These are phyloP conservation scores for Eudemis profundana DNA, from an alignment of 2,888 invertebrate species.

Conservation along the genomic window DNA sequence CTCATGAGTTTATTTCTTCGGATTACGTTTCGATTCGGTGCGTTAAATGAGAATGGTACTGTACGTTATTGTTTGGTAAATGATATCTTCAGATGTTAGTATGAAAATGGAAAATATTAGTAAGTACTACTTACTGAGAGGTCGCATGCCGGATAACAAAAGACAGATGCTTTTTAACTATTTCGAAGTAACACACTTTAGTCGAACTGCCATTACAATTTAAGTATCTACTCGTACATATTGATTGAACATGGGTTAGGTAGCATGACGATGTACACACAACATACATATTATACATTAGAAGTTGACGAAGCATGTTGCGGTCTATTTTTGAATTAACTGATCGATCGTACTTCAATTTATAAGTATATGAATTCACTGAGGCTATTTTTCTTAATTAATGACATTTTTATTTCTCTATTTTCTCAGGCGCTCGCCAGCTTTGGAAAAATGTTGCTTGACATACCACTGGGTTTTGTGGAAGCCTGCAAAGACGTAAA, in stretches of 20 bases:
- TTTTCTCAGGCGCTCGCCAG: conserved; percentile 61
- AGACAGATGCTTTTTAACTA: conserved; percentile 14
- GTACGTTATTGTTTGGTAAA: background rate
- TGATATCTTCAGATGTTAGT: conserved; percentile 15
- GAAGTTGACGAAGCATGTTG: too few species aligned
- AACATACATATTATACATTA: too few species aligned
- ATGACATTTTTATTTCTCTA: background rate
- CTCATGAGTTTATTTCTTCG: too few species aligned
- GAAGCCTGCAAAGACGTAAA: conserved; percentile 69
- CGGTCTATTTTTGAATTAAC: too few species aligned
- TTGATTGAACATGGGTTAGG: too few species aligned
- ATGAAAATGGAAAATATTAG: conserved; percentile 39
- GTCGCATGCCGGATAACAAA: conserved; percentile 30
- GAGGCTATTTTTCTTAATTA: background rate
- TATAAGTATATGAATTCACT: too few species aligned
- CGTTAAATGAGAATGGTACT: background rate
- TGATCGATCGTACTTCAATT: too few species aligned
- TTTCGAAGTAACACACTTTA: background rate
- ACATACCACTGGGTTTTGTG: conserved; percentile 65
- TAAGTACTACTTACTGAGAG: conserved; percentile 11
- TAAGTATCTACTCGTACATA: too few species aligned
- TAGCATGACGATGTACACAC: too few species aligned
- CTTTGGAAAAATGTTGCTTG: conserved; percentile 64
- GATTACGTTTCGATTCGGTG: background rate
- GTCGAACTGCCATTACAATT: background rate